These are phyloP conservation scores for Drosophila sturtevanti DNA, from an alignment of 1,140 invertebrate genomes.

Conservation along the genomic window DNA sequence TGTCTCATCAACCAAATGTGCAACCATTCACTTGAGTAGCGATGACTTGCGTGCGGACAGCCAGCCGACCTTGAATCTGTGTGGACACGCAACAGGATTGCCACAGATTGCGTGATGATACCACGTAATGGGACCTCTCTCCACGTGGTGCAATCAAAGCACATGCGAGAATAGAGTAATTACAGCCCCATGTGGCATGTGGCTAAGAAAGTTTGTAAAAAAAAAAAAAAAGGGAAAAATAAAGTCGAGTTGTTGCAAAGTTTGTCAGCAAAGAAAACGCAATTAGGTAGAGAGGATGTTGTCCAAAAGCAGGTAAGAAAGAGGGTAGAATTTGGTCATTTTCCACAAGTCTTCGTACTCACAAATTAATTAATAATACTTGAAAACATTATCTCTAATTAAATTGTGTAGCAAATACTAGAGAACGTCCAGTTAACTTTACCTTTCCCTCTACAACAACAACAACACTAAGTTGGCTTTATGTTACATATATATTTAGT, in stretches of 20 bases:
- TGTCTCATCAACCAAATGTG: constrained; percentile 5
- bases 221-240: constrained; percentile 4
- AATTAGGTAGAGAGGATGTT: neutral
- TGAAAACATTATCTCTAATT: constrained; percentile 52
- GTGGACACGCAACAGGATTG: constrained; percentile 13
- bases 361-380: constrained; percentile 59
- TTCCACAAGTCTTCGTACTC: constrained; percentile 18
- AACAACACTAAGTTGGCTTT: neutral
- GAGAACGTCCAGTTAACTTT: neutral
- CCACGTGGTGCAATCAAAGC: constrained; percentile 19
- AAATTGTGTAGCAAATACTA: constrained; percentile 32
- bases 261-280: constrained; percentile 20
- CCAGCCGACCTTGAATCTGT: constrained; percentile 3
- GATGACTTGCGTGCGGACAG: constrained; percentile 4
- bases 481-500: neutral
- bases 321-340: neutral
- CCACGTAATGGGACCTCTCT: constrained; percentile 24
- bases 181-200: constrained; percentile 30
- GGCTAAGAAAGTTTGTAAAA: constrained; percentile 11
- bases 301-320: neutral
- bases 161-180: constrained; percentile 50
- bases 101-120: constrained; percentile 8
- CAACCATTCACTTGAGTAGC: neutral
- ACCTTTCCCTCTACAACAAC: neutral
- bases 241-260: constrained; percentile 15